A percentile compares a stretch with the other conserved stretches of the same genome.
Conservation (phyloP, 2,797 vertebrate genomes). For the Danio albolineatus region DNA sequence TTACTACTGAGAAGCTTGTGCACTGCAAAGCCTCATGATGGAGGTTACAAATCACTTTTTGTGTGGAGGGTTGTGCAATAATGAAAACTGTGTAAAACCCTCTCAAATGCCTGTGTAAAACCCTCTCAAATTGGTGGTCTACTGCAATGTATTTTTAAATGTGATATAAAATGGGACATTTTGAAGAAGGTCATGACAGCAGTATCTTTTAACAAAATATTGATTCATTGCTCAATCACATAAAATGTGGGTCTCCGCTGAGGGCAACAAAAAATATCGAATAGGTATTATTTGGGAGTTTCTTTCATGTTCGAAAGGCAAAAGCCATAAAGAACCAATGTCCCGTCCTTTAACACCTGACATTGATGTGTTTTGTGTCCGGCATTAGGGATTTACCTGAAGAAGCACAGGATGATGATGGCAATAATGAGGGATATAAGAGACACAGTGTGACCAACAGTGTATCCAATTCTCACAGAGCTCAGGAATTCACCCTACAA, state of each 20-base stretch:
- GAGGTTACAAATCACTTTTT: not conserved
- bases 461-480: conserved; percentile 91
- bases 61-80: conserved; percentile 9
- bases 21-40: conserved; percentile 3
- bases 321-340: not conserved
- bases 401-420: conserved; percentile 82
- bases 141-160: conserved; percentile 9
- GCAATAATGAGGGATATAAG: conserved; percentile 87
- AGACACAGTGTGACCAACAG: conserved; percentile 91
- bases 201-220: conserved; percentile 24
- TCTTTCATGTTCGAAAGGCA: not conserved
- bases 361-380: not conserved
- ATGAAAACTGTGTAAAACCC: not conserved
- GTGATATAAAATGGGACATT: not conserved
- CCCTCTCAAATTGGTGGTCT: not conserved
- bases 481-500: conserved; percentile 80
- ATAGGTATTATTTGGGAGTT: conserved; percentile 7
- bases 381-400: conserved; percentile 72
- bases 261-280: conserved; percentile 27
- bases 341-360: not conserved
- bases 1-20: conserved; percentile 7
- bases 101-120: not conserved
- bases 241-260: not conserved
- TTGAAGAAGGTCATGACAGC: conserved; percentile 6
- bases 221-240: conserved; percentile 3